These are phyloP conservation scores for Felis catus DNA, from an alignment of 2,113 vertebrate species.

Conservation along the genomic window DNA sequence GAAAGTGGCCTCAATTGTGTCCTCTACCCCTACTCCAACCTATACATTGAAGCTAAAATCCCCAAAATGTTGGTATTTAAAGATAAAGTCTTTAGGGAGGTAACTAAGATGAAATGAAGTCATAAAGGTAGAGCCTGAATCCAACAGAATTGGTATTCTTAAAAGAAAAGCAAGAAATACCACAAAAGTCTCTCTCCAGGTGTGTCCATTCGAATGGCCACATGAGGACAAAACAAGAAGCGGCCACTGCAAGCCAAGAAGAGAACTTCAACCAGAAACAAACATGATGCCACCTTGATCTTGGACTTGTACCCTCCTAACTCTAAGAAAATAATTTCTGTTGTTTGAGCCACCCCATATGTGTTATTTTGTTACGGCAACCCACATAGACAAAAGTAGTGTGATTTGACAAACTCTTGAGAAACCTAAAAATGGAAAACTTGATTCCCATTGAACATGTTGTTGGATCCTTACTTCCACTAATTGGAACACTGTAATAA, in stretches of 20 bases:
- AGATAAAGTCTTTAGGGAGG: neutral
- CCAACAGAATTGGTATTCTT: neutral
- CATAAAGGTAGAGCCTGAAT: neutral
- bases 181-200: neutral
- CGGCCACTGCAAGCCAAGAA: neutral
- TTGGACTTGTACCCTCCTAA: neutral
- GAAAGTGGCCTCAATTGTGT: neutral
- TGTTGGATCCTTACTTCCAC: neutral
- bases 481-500: neutral
- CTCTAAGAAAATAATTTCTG: neutral
- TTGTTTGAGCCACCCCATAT: neutral
- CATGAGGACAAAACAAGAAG: neutral
- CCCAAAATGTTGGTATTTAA: neutral
- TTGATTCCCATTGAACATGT: neutral
- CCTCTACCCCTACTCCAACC: neutral
- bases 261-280: neutral
- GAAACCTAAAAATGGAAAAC: neutral
- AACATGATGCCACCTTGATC: neutral
- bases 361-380: neutral
- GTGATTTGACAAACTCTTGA: neutral
- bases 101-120: neutral
- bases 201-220: neutral
- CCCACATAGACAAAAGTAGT: neutral
- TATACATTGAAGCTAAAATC: neutral
- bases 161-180: neutral